These are phyloP conservation scores for Gorsachius magnificus DNA, from an alignment of 2,797 vertebrate species.

Conservation along the genomic window DNA sequence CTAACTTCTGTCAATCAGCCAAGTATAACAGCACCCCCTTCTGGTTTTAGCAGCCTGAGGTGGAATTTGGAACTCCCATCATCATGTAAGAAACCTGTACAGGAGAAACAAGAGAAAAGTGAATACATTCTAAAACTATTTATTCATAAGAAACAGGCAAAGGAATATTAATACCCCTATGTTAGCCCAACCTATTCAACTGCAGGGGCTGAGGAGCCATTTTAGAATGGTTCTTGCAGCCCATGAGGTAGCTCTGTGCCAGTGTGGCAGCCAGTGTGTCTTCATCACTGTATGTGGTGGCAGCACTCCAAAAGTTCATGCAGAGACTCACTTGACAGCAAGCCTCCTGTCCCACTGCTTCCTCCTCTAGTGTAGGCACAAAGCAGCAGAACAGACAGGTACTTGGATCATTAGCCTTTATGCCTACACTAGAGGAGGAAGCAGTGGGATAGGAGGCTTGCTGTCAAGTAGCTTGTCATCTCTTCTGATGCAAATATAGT, in stretches of 20 bases:
- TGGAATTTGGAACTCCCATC: neutral
- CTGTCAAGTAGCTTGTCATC: neutral
- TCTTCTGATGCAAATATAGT: neutral
- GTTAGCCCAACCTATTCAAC: neutral
- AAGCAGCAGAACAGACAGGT: no score
- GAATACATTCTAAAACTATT: neutral
- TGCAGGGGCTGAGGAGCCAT: neutral
- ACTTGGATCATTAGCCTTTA: no score
- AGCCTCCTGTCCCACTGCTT: neutral
- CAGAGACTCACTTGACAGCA: neutral
- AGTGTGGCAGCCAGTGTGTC: neutral
- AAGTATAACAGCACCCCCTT: neutral
- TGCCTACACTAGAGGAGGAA: no score
- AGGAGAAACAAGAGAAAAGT: neutral
- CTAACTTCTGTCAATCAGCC: neutral
- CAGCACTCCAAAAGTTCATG: neutral
- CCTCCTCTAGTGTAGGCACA: neutral
- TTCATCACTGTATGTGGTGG: neutral
- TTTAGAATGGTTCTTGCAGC: neutral
- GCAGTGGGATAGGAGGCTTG: no score
- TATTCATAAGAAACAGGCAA: neutral
- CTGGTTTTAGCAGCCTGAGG: neutral
- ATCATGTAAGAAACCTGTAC: neutral
- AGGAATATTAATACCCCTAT: neutral
- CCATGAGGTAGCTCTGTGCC: neutral